These are phyloP conservation scores for Eumaeus atala DNA, from an alignment of 1,140 invertebrate species.

Conservation along the genomic window DNA sequence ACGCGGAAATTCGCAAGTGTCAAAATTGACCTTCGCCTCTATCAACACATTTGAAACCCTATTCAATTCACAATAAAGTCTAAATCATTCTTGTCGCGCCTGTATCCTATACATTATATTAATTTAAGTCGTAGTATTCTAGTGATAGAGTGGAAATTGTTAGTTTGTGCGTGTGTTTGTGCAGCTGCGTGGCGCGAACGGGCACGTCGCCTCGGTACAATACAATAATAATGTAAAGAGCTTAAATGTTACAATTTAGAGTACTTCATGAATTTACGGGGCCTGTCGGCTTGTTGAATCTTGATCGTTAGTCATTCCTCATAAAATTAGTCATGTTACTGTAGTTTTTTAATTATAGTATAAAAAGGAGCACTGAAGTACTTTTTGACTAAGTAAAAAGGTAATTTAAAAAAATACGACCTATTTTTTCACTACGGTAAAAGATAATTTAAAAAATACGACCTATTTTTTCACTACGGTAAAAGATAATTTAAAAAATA, in stretches of 20 bases:
- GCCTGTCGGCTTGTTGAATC: not conserved
- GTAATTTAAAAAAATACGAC: too few species aligned
- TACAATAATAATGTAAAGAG: slow-evolving; percentile 57
- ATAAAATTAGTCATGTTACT: not conserved
- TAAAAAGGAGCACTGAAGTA: too few species aligned
- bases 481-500: too few species aligned
- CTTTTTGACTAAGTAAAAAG: too few species aligned
- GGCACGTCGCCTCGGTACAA: slow-evolving; percentile 39
- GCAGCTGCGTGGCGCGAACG: slow-evolving; percentile 46
- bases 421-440: too few species aligned
- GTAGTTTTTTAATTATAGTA: too few species aligned
- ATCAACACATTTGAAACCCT: not conserved
- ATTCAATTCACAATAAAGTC: not conserved
- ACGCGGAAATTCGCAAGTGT: slow-evolving; percentile 20
- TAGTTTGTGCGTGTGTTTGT: slow-evolving; percentile 41
- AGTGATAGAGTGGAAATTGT: not conserved
- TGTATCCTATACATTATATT: not conserved
- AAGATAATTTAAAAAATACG: too few species aligned
- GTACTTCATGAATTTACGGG: slow-evolving; percentile 32
- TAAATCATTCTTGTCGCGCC: not conserved
- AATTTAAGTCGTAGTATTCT: not conserved
- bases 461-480: too few species aligned
- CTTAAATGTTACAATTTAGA: slow-evolving; percentile 58
- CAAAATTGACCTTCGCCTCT: not conserved
- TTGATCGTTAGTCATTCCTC: slow-evolving; percentile 3